Percentiles rank a stretch among this genome's conserved stretches.
phyloP scores from a whole-genome alignment of 2,113 vertebrate genomes.

The Erinaceus europaeus region DNA sequence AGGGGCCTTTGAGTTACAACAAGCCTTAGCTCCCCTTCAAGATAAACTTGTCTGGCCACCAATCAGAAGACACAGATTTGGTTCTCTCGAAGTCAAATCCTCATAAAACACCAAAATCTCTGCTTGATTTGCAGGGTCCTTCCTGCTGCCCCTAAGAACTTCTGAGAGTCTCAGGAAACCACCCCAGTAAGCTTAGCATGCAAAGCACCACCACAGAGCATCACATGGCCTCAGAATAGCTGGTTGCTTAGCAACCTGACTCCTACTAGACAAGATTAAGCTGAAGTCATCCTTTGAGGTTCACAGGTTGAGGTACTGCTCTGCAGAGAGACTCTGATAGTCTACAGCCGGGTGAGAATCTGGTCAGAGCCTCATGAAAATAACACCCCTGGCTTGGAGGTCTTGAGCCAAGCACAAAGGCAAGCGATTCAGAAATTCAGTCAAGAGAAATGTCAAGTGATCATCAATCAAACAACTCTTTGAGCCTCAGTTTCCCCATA shows the following conservation, averaged over 20 bases:
- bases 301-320: background rate
- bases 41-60: background rate
- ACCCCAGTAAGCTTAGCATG: background rate
- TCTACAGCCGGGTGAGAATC: background rate
- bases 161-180: background rate
- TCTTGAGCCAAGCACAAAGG: background rate
- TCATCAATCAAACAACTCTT: background rate
- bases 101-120: background rate
- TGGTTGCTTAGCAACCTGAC: constrained; percentile 75
- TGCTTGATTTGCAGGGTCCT: background rate
- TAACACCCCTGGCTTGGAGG: background rate
- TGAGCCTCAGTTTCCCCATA: background rate
- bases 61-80: background rate
- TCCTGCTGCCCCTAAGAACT: background rate
- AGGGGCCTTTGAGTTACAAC: background rate
- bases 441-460: background rate
- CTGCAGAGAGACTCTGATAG: background rate
- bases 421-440: background rate
- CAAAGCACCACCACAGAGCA: constrained; percentile 11
- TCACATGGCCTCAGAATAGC: background rate
- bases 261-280: constrained; percentile 28
- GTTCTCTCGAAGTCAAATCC: background rate
- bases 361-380: background rate
- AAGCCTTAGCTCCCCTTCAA: background rate
- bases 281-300: background rate